Evolutionary conservation across 2,797 vertebrate genomes (phyloP).

Genomic region (Melanotaenia maccullochi): DNA sequence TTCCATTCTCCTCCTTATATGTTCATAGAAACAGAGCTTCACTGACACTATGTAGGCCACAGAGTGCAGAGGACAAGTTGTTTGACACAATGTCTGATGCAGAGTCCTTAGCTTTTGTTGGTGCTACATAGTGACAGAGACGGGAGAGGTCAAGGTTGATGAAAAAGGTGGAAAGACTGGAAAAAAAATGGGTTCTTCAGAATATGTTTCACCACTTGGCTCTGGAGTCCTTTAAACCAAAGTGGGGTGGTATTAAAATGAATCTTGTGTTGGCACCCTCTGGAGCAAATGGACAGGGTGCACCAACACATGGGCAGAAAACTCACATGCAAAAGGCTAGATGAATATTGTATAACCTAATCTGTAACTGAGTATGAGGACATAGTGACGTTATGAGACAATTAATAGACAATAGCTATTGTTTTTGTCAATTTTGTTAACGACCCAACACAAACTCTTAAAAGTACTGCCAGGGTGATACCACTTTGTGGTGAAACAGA

Average conservation of each 20-base stretch:
- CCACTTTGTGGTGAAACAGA: too few relatives aligned
- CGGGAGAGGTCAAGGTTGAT: conserved; percentile 20
- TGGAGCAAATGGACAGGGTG: background rate
- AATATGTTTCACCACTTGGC: background rate
- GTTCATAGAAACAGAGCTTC: conserved; percentile 1
- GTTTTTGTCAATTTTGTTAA: too few relatives aligned
- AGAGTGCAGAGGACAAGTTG: conserved; percentile 12
- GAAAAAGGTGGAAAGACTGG: background rate
- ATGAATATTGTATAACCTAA: background rate
- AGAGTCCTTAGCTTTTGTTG: conserved; percentile 10
- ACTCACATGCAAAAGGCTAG: background rate
- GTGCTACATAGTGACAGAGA: conserved; percentile 18
- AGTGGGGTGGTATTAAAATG: background rate
- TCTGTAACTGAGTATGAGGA: background rate
- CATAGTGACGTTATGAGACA: background rate
- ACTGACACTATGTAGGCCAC: conserved; percentile 15
- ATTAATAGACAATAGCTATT: too few relatives aligned
- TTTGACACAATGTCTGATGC: conserved; percentile 6
- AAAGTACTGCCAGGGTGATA: too few relatives aligned
- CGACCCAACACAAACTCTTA: too few relatives aligned
- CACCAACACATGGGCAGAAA: background rate
- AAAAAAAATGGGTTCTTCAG: background rate
- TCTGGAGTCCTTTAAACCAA: background rate
- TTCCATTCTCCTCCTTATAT: conserved; percentile 12
- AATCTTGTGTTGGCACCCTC: background rate